A percentile compares a stretch with the other conserved stretches of the same genome.
These are phyloP conservation scores for Salvator merianae DNA, from an alignment of 2,113 vertebrate genomes.

Conservation along the genomic window DNA sequence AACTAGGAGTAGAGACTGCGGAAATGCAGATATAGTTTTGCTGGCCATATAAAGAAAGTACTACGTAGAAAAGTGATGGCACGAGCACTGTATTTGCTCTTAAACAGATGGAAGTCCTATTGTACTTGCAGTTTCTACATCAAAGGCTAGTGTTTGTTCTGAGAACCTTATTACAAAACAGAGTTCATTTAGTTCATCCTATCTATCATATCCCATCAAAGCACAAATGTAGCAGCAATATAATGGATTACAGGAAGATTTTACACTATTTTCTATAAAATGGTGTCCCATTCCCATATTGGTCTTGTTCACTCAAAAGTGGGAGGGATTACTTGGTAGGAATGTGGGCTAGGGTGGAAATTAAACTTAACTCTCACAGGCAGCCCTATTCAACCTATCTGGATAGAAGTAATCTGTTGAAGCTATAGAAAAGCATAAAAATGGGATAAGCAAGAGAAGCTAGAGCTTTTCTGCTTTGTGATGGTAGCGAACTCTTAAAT, in stretches of 20 bases:
- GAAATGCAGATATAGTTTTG: constrained; percentile 30
- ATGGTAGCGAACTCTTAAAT: background rate
- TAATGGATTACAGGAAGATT: background rate
- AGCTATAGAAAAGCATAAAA: background rate
- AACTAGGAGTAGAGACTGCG: constrained; percentile 35
- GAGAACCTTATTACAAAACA: constrained; percentile 27
- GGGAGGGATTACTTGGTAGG: background rate
- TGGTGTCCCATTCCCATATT: background rate
- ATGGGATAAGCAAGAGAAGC: accelerated
- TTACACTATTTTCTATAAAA: background rate
- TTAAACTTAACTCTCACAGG: background rate
- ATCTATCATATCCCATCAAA: background rate
- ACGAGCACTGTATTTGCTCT: constrained; percentile 40
- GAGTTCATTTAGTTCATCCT: constrained; percentile 23
- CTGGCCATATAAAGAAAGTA: background rate
- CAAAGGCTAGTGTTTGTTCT: background rate
- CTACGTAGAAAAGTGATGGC: background rate
- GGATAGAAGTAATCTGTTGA: background rate
- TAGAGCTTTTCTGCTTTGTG: background rate
- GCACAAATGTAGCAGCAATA: constrained; percentile 5
- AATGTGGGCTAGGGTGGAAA: background rate
- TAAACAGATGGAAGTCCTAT: constrained; percentile 15
- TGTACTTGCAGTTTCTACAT: constrained; percentile 25
- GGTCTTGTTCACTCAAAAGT: background rate
- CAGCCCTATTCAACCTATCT: background rate